Conservation (phyloP, 2,113 vertebrate species). For the Triplophysa dalaica region DNA sequence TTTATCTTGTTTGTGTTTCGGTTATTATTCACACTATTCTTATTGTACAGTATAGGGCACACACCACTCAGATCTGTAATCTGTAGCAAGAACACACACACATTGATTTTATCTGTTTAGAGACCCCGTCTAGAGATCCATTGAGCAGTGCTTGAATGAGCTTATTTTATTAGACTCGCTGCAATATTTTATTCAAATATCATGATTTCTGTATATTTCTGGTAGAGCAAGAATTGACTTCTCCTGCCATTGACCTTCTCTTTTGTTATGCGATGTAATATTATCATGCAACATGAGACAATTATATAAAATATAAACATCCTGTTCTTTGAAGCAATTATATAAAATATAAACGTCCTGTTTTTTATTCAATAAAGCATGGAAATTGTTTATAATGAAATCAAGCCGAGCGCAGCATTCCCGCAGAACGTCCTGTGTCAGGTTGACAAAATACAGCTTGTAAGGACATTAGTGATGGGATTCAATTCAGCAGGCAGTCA, state of each 20-base stretch:
- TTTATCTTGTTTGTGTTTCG: too few species aligned
- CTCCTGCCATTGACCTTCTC: not conserved
- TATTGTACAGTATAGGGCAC: too few species aligned
- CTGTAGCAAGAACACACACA: too few species aligned
- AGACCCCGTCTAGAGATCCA: too few species aligned
- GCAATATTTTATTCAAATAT: too few species aligned
- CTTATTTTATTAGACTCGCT: too few species aligned
- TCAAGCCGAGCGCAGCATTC: constrained; percentile 27
- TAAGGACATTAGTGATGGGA: constrained; percentile 21
- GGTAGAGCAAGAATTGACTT: too few species aligned
- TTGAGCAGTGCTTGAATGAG: too few species aligned
- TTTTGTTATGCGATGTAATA: not conserved
- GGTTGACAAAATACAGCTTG: constrained; percentile 19
- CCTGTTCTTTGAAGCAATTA: not conserved
- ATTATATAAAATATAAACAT: not conserved
- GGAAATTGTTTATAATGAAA: constrained; percentile 45
- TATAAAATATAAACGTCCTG: constrained; percentile 6
- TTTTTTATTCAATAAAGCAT: constrained; percentile 32
- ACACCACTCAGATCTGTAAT: too few species aligned
- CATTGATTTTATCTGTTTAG: too few species aligned
- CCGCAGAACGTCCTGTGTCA: constrained; percentile 17
- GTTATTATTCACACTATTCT: too few species aligned
- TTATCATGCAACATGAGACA: not conserved
- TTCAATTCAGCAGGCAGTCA: constrained; percentile 9
- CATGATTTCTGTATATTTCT: too few species aligned